Evolutionary conservation across 1,140 invertebrate genomes (phyloP), one percentile per base, ranked within the genome.

Genomic region (Panulirus ornatus): DNA sequence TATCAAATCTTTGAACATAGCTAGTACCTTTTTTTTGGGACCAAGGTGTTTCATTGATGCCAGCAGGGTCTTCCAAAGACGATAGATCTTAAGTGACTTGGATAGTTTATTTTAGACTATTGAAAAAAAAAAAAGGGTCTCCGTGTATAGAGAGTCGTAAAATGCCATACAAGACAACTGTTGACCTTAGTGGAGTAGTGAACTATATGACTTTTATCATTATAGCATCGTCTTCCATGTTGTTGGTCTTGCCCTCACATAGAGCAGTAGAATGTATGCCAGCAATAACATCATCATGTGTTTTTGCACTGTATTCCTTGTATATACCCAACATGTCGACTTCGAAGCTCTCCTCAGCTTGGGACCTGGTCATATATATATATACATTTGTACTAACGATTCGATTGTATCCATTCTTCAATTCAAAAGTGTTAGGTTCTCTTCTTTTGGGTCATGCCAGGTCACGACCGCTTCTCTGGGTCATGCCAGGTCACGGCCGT

Each of bases 281-380:
- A 89, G 88, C 88, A 89, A 89, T 89, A 89, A 89, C 88, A 89
- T 83, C 88, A 89, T 83, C 79, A 83, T 71, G 30, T 89, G 36
- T 83, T 89, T 54, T 83, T 82, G 63, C 66, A 36, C 16, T 81
- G 42, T 51, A 63, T 82, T 44, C 58, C 86, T 27, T 70, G 34
- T 84, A 42, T 42, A 38, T 38, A 44, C 36, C 36, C 42, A 38
- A 54, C 44, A 76, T n/a, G 16, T 79, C 34, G 11, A 81, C 51
- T 73, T 75, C 51, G 27, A 34, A 58, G n/a, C n/a, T n/a, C 36
- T 63, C 44, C 44, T 47, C 30, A 30, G 38, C 66, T 51, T 22
- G 36, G 42, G 38, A 40, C 38, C 78, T 54, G n/a, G 75, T 44
- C 11, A 42, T 19, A 22, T n/a, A n/a, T n/a, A n/a, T n/a, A n/a